Evolutionary conservation across 2,888 invertebrate species (phyloP).

Genomic region (Euspilapteryx auroguttella): DNA sequence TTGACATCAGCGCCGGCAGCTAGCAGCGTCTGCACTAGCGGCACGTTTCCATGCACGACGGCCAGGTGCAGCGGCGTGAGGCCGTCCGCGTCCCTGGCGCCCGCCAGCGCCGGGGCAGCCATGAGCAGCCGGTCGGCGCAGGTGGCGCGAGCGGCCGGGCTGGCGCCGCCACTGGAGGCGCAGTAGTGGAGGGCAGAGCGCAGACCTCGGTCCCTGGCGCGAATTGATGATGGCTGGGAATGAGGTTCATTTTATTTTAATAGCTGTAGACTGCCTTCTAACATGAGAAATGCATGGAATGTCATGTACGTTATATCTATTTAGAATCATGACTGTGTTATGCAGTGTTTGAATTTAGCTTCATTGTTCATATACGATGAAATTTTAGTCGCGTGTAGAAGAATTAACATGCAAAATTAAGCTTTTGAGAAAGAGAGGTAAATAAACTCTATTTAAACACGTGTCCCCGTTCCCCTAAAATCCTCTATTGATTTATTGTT

Average conservation of each 20-base stretch:
- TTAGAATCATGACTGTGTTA: too few relatives aligned
- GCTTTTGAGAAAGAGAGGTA: too few relatives aligned
- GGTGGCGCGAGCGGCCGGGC: constrained; percentile 75
- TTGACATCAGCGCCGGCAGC: constrained; percentile 89
- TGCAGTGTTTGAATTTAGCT: too few relatives aligned
- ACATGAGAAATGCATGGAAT: not conserved
- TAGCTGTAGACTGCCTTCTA: not conserved
- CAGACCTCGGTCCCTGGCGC: constrained; percentile 77
- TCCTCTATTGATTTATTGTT: too few relatives aligned
- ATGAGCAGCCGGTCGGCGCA: constrained; percentile 86
- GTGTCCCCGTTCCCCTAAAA: too few relatives aligned
- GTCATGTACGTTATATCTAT: too few relatives aligned
- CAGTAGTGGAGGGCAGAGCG: constrained; percentile 95
- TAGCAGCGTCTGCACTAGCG: constrained; percentile 82
- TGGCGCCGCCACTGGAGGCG: constrained; percentile 75
- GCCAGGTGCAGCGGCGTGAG: constrained; percentile 95
- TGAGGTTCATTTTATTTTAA: too few relatives aligned
- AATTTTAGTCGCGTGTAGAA: too few relatives aligned
- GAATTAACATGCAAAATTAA: too few relatives aligned
- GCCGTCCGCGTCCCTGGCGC: constrained; percentile 89
- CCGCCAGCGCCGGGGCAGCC: constrained; percentile 83
- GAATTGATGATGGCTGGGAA: constrained; percentile 46
- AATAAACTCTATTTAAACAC: too few relatives aligned
- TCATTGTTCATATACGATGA: too few relatives aligned
- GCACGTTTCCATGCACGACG: constrained; percentile 89